phyloP scores from a whole-genome alignment of 2,797 vertebrate genomes.

The Bovichtus variegatus region DNA sequence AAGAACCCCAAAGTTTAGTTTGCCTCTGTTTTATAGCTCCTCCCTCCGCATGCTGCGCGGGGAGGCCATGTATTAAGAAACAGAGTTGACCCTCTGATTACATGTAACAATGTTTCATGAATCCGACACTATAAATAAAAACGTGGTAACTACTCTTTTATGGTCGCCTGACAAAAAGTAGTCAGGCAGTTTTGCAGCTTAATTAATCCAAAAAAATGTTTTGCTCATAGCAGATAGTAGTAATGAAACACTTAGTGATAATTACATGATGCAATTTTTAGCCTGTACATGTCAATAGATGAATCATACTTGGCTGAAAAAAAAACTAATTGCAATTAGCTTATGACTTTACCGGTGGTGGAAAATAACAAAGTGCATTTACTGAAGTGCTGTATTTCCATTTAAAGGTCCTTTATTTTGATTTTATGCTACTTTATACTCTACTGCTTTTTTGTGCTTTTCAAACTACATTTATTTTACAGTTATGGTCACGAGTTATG shows the following conservation, averaged over 20 bases:
- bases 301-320: background rate
- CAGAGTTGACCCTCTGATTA: background rate
- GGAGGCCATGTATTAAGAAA: background rate
- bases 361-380: background rate
- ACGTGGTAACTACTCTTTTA: background rate
- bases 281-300: background rate
- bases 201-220: background rate
- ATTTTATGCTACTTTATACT: background rate
- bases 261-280: background rate
- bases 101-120: background rate
- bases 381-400: too few species aligned
- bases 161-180: background rate
- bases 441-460: too few species aligned
- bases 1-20: constrained; percentile 15
- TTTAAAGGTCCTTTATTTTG: background rate
- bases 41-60: background rate
- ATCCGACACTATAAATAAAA: background rate
- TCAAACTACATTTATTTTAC: too few species aligned
- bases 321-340: background rate
- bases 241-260: background rate
- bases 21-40: background rate
- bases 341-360: background rate
- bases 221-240: background rate
- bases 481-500: too few species aligned
- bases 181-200: background rate